These are phyloP conservation scores for Carlito syrichta DNA, from an alignment of 2,113 vertebrate species.

Conservation along the genomic window DNA sequence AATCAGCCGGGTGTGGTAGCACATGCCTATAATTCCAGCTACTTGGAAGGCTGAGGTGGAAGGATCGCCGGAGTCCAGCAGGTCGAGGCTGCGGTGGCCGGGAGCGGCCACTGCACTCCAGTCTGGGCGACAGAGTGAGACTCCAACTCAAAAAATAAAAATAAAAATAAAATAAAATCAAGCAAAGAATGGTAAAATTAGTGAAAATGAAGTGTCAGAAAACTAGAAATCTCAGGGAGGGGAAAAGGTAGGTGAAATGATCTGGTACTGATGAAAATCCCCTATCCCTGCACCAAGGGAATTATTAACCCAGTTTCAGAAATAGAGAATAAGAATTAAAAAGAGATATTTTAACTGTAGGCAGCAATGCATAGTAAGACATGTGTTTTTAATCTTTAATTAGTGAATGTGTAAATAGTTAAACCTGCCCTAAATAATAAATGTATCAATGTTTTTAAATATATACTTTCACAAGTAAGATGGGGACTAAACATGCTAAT, in stretches of 20 bases:
- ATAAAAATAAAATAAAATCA: too few relatives aligned
- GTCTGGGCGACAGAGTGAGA: too few relatives aligned
- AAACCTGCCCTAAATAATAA: neutral
- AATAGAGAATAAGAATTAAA: neutral
- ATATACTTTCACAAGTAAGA: neutral
- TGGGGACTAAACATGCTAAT: neutral
- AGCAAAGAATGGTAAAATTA: neutral
- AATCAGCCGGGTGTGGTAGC: too few relatives aligned
- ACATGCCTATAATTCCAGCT: too few relatives aligned
- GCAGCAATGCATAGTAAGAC: neutral
- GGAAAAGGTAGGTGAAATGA: neutral
- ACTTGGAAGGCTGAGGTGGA: too few relatives aligned
- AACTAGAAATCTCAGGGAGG: neutral
- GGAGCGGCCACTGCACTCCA: too few relatives aligned
- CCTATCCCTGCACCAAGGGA: neutral
- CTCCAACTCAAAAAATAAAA: too few relatives aligned
- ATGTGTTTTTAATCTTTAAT: neutral
- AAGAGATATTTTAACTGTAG: neutral
- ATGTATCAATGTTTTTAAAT: neutral
- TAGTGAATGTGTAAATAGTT: neutral
- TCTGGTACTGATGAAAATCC: neutral
- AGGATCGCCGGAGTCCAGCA: too few relatives aligned
- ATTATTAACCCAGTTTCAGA: neutral
- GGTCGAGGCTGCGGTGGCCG: too few relatives aligned
- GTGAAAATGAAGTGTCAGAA: neutral